Evolutionary conservation across 2,888 invertebrate species (phyloP), one percentile per base, ranked within the genome.

Genomic region (Axea sp.): DNA sequence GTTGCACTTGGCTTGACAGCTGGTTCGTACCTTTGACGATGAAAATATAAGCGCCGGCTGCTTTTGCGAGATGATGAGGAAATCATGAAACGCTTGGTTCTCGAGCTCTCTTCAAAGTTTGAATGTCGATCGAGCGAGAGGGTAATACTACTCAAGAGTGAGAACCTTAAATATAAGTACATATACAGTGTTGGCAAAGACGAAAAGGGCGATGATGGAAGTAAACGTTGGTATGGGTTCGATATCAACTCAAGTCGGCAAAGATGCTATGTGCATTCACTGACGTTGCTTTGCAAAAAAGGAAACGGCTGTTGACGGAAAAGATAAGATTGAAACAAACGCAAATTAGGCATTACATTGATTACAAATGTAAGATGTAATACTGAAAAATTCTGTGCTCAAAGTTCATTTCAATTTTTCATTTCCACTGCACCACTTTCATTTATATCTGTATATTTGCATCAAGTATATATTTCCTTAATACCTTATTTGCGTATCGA

Each of bases 41-140:
- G 65, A 53, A 65, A 73, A 73, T 73, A 65, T 55, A 37, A 75
- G 65, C 55, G 33, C 31, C 60, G 53, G 65, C 62, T 67, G 60
- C 62, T 59, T 67, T 60, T 49, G 67, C 64, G 47, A 68, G 68
- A 72, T 75, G 64, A 75, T 72, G 72, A 75, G 68, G 59, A 75
- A 75, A 72, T 68, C 72, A 68, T 72, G 68, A 67, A 75, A 55
- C 68, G 68, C 53, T 67, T 47, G 75, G 57, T 45, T 75, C 71
- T 75, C 51, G 49, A 72, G 59, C 51, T 72, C 68, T 64, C 62
- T 68, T 68, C 43, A 72, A 72, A 72, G 67, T 75, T 75, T 57
- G n/a, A 68, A 75, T 72, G 75, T 64, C 68, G 75, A 75, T 72
- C 62, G 68, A 59, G 72, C 37, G 59, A 47, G 68, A 53, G 45